A percentile compares a stretch with the other conserved stretches of the same genome.
Conservation (phyloP, 2,113 vertebrate species). For the Nyctibius bracteatus region DNA sequence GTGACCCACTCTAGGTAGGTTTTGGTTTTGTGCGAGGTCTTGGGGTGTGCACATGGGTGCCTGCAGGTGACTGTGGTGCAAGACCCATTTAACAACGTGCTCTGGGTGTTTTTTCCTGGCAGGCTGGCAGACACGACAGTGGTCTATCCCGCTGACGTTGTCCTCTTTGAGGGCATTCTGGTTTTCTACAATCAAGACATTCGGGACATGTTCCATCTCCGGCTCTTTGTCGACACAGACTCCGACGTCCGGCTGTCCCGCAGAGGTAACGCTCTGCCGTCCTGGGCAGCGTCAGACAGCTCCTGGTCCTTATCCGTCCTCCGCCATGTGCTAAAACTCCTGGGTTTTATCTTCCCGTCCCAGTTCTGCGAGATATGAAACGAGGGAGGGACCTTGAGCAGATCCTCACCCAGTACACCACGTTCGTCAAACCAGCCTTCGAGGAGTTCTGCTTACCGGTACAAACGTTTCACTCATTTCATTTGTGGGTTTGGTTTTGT, state of each 20-base stretch:
- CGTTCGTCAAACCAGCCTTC: constrained; percentile 95
- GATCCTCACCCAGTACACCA: constrained; percentile 95
- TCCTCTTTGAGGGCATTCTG: constrained; percentile 94
- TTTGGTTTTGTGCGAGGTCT: rapidly evolving
- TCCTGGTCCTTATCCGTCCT: rapidly evolving
- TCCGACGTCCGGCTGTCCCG: constrained; percentile 92
- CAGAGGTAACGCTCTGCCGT: constrained; percentile 72
- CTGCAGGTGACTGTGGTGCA: rapidly evolving
- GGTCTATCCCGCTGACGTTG: constrained; percentile 90
- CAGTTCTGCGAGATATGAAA: constrained; percentile 93
- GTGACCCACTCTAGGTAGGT: constrained; percentile 92
- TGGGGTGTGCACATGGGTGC: rapidly evolving
- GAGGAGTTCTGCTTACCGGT: constrained; percentile 97
- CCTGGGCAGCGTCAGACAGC: rapidly evolving
- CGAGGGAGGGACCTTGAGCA: constrained; percentile 94
- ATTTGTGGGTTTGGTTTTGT: not conserved
- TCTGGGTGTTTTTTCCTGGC: not conserved
- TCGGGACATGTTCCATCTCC: constrained; percentile 96
- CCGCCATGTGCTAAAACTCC: rapidly evolving
- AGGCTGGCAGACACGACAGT: constrained; percentile 85
- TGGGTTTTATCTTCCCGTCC: not conserved
- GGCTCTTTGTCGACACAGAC: constrained; percentile 96
- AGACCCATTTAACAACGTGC: rapidly evolving
- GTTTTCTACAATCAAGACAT: constrained; percentile 94
- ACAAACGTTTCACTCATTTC: rapidly evolving